Conservation (phyloP, 1,140 invertebrate species). For the Galendromus occidentalis region DNA sequence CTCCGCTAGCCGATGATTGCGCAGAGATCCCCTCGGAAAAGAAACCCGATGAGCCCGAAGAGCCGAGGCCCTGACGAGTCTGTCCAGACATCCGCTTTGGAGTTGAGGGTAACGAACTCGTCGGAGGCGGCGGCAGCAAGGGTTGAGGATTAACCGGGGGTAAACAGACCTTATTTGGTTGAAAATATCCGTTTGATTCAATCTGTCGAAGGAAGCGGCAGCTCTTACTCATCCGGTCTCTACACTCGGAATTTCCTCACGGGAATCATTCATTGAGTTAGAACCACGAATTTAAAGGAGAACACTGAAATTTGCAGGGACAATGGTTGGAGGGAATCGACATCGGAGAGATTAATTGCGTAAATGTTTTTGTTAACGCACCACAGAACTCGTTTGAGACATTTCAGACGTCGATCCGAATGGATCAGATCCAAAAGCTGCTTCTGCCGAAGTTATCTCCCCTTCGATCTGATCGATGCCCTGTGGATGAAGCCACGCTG, state of each 20-base stretch:
- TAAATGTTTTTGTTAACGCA: neutral
- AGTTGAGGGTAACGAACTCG: slow-evolving; percentile 10
- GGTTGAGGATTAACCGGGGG: neutral
- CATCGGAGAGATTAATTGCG: neutral
- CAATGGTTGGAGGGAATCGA: neutral
- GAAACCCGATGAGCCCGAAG: neutral
- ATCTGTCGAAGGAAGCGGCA: neutral
- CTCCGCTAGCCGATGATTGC: neutral
- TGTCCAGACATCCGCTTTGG: neutral
- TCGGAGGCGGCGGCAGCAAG: slow-evolving; percentile 3
- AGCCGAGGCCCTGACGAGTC: slow-evolving; percentile 1
- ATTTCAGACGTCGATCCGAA: neutral
- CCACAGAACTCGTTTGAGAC: neutral
- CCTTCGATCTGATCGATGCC: slow-evolving; percentile 8
- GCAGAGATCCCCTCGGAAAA: neutral
- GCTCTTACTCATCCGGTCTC: too few relatives aligned
- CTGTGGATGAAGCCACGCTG: neutral
- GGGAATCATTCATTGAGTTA: too few relatives aligned
- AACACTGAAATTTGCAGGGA: neutral
- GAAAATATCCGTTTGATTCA: neutral
- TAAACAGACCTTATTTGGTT: slow-evolving; percentile 1
- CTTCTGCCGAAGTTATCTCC: neutral
- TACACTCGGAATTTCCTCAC: too few relatives aligned
- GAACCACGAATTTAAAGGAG: neutral
- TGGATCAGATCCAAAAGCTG: neutral